Conservation (phyloP, 2,888 invertebrate species). For the Scelioninae gen. 1 region DNA sequence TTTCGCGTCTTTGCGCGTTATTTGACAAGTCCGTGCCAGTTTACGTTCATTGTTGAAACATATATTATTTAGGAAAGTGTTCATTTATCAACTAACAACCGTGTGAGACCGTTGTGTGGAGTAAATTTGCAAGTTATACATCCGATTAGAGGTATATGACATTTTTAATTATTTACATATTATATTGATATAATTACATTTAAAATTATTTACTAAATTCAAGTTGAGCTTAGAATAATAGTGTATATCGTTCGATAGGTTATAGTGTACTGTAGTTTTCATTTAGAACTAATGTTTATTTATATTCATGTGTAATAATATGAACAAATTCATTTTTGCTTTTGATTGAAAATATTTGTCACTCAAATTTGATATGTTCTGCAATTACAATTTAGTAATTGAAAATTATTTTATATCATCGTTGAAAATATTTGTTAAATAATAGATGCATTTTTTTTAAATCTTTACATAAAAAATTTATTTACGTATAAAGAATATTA, state of each 20-base stretch:
- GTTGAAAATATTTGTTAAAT: no score
- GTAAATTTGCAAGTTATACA: conserved; percentile 6
- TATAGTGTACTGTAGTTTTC: background rate
- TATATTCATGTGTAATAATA: no score
- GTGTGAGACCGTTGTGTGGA: background rate
- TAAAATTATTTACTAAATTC: background rate
- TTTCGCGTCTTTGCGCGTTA: conserved; percentile 4
- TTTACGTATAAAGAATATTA: conserved; percentile 6
- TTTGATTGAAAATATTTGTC: conserved; percentile 6
- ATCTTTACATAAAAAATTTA: no score
- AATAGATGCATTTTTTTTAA: no score
- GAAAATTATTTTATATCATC: no score
- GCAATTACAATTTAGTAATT: background rate
- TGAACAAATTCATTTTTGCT: background rate
- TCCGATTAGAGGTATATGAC: conserved; percentile 11
- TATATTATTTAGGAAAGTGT: conserved; percentile 14
- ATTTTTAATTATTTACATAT: conserved; percentile 13
- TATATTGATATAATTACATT: background rate
- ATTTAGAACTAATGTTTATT: background rate
- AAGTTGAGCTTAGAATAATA: background rate
- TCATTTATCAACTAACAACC: conserved; percentile 12
- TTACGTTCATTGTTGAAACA: conserved; percentile 15
- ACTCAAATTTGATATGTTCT: background rate
- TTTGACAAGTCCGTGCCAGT: background rate
- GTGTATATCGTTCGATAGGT: background rate